Conservation (phyloP, 2,888 invertebrate species). For the Drosophila subquinaria region DNA sequence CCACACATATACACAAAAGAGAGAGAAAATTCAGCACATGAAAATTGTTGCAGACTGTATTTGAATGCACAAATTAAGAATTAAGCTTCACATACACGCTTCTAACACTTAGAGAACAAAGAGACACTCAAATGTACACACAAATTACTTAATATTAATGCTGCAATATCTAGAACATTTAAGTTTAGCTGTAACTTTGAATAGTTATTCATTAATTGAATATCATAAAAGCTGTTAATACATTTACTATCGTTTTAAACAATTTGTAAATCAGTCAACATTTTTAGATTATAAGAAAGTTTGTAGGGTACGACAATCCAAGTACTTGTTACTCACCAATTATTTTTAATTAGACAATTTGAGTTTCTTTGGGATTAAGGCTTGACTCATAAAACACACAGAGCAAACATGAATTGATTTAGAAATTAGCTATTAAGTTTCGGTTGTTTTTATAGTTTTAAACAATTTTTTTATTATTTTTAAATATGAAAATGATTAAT, state of each 20-base stretch:
- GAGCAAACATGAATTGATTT: slow-evolving; percentile 22
- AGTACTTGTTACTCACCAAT: slow-evolving; percentile 12
- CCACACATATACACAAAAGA: not conserved
- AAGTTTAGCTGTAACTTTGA: slow-evolving; percentile 16
- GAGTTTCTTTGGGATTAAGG: not conserved
- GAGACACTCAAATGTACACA: slow-evolving; percentile 4
- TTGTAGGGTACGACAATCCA: not conserved
- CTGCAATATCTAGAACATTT: slow-evolving; percentile 7
- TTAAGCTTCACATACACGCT: slow-evolving; percentile 37
- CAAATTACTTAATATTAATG: slow-evolving; percentile 3
- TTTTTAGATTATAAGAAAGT: slow-evolving; percentile 10
- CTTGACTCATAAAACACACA: not conserved
- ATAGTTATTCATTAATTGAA: slow-evolving; percentile 24
- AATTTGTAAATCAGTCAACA: not conserved
- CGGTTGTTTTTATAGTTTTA: slow-evolving; percentile 9
- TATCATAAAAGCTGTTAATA: slow-evolving; percentile 13
- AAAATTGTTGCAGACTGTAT: slow-evolving; percentile 58
- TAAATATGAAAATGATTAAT: slow-evolving; percentile 37
- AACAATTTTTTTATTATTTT: slow-evolving; percentile 23
- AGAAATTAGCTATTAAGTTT: not conserved
- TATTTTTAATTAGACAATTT: slow-evolving; percentile 4
- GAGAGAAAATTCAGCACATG: slow-evolving; percentile 50
- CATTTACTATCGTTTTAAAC: not conserved
- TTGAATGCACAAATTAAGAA: slow-evolving; percentile 47
- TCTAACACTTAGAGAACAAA: not conserved